A percentile compares a stretch with the other conserved stretches of the same genome.
Conservation (phyloP, 2,888 invertebrate genomes). For the Syrphus vitripennis region DNA sequence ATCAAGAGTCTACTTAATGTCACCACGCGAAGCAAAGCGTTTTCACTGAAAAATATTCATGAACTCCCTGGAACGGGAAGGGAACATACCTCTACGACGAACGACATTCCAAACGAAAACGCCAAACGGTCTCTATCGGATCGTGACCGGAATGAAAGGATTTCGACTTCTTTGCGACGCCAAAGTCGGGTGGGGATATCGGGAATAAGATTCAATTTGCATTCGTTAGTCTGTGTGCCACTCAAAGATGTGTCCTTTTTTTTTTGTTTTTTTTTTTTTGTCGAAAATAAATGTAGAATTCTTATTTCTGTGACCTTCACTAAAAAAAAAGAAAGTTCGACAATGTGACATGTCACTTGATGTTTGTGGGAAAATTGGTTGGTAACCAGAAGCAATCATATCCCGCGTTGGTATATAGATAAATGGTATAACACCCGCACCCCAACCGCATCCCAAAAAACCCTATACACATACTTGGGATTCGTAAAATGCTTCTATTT, state of each 20-base stretch:
- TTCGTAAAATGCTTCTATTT: slow-evolving; percentile 59
- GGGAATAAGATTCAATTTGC: slow-evolving; percentile 70
- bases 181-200: slow-evolving; percentile 35
- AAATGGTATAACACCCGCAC: slow-evolving; percentile 17
- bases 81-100: too few relatives aligned
- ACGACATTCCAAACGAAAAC: slow-evolving; percentile 40
- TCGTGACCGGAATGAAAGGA: slow-evolving; percentile 71
- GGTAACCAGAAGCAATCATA: slow-evolving; percentile 61
- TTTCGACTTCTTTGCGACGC: slow-evolving; percentile 64
- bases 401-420: slow-evolving; percentile 26
- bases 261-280: slow-evolving; percentile 6
- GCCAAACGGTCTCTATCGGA: slow-evolving; percentile 64
- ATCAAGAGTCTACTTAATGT: slow-evolving; percentile 63
- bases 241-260: slow-evolving; percentile 52
- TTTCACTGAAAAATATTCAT: slow-evolving; percentile 6
- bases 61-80: neutral
- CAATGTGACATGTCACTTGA: slow-evolving; percentile 69
- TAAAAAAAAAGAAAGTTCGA: slow-evolving; percentile 25
- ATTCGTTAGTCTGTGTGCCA: slow-evolving; percentile 63
- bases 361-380: slow-evolving; percentile 67
- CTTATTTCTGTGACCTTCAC: slow-evolving; percentile 62
- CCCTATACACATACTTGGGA: slow-evolving; percentile 57
- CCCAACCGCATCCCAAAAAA: neutral
- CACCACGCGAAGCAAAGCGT: slow-evolving; percentile 30
- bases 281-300: slow-evolving; percentile 64